phyloP scores from a whole-genome alignment of 2,113 vertebrate genomes.

The Chlamydotis undulata region DNA sequence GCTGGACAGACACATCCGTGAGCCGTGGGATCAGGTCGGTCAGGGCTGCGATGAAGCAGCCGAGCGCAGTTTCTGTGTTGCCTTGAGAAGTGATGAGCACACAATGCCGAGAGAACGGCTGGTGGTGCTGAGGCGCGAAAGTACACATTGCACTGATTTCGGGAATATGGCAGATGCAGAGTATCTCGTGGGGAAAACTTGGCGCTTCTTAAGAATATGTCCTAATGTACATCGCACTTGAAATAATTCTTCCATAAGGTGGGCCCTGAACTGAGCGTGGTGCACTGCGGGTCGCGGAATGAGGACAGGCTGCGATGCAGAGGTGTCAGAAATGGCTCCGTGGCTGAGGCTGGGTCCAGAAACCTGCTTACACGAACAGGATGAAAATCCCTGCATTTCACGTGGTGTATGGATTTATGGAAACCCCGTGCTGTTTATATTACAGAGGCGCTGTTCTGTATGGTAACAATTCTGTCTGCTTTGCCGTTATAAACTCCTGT shows the following conservation, averaged over 20 bases:
- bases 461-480: slow-evolving; percentile 25
- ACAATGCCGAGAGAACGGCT: fast-evolving
- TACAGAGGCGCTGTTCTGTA: slow-evolving; percentile 10
- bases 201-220: background rate
- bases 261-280: background rate
- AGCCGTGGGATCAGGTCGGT: background rate
- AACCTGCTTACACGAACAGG: background rate
- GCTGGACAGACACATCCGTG: background rate
- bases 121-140: fast-evolving
- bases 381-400: background rate
- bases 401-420: background rate
- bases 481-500: slow-evolving; percentile 37
- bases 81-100: background rate
- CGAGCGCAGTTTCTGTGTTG: background rate
- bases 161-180: background rate
- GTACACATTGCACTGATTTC: background rate
- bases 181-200: background rate
- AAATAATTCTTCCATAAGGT: background rate
- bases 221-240: background rate
- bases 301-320: background rate
- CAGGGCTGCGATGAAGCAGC: background rate
- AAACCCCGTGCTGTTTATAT: slow-evolving; percentile 30
- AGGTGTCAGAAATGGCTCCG: background rate
- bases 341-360: background rate
- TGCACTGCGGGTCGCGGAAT: background rate